phyloP scores from a whole-genome alignment of 2,888 invertebrate genomes.

The Tetropium fuscum region DNA sequence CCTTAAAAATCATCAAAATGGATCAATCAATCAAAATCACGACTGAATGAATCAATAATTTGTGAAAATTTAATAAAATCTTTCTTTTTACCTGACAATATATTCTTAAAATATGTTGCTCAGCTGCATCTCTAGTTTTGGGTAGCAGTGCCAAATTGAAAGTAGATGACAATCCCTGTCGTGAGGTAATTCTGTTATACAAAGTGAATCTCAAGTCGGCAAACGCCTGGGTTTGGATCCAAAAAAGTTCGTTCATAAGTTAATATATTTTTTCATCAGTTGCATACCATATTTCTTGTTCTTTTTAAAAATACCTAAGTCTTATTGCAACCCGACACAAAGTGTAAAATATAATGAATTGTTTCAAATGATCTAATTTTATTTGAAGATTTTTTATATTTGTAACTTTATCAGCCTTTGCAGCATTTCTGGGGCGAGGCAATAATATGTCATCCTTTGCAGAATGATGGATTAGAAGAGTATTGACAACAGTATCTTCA shows the following conservation, averaged over 20 bases:
- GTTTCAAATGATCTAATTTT: background rate
- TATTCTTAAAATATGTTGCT: constrained; percentile 6
- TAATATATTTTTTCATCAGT: background rate
- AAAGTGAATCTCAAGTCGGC: background rate
- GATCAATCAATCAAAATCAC: too few relatives aligned
- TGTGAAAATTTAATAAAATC: background rate
- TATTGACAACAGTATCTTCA: too few relatives aligned
- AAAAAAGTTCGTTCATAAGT: background rate
- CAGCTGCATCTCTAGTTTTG: constrained; percentile 2
- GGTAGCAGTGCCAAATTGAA: too few relatives aligned
- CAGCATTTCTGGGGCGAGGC: background rate
- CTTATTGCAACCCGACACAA: background rate
- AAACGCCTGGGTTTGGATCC: background rate
- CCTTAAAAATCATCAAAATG: too few relatives aligned
- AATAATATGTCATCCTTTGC: background rate
- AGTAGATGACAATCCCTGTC: constrained; percentile 1
- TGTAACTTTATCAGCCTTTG: background rate
- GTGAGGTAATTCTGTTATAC: constrained; percentile 4
- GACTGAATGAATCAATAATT: background rate
- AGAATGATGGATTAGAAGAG: background rate
- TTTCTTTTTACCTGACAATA: constrained; percentile 6
- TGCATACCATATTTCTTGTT: background rate
- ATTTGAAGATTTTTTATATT: too few relatives aligned
- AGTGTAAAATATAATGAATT: background rate
- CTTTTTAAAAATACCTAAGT: background rate